Percentiles rank a stretch among this genome's conserved stretches.
phyloP scores from a whole-genome alignment of 2,113 vertebrate genomes.

The Muntiacus muntjak region DNA sequence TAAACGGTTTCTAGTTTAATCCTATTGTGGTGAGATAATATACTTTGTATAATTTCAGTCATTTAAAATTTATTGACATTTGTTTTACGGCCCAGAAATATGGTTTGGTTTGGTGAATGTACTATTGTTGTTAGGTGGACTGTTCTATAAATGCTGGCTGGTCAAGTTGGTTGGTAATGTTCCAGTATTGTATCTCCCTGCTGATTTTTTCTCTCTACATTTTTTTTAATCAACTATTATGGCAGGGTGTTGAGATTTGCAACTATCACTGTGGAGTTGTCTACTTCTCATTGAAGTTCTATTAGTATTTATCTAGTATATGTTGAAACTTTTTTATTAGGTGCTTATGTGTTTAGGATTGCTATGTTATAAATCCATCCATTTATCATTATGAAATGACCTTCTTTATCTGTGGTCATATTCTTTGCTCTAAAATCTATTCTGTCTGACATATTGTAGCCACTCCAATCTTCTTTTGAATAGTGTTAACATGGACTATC shows the following conservation, averaged over 20 bases:
- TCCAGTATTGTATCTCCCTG: background rate
- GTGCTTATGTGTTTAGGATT: background rate
- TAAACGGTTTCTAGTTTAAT: background rate
- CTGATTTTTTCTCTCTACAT: background rate
- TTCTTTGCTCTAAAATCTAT: background rate
- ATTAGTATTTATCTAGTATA: background rate
- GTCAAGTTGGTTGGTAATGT: background rate
- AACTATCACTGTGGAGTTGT: background rate
- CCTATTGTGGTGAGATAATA: background rate
- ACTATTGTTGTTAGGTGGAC: background rate
- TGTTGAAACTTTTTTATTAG: background rate
- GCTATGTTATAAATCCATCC: background rate
- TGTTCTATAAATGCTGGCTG: background rate
- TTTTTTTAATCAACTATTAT: background rate
- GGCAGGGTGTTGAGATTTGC: background rate
- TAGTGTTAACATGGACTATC: background rate
- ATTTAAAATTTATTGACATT: background rate
- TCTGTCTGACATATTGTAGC: background rate
- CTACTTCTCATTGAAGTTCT: background rate
- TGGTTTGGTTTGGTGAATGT: background rate
- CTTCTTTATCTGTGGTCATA: background rate
- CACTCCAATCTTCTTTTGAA: background rate
- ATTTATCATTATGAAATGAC: background rate
- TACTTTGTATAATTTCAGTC: background rate
- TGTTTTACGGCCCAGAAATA: background rate